phyloP scores from a whole-genome alignment of 1,140 invertebrate species.

The Choristoneura fumiferana region DNA sequence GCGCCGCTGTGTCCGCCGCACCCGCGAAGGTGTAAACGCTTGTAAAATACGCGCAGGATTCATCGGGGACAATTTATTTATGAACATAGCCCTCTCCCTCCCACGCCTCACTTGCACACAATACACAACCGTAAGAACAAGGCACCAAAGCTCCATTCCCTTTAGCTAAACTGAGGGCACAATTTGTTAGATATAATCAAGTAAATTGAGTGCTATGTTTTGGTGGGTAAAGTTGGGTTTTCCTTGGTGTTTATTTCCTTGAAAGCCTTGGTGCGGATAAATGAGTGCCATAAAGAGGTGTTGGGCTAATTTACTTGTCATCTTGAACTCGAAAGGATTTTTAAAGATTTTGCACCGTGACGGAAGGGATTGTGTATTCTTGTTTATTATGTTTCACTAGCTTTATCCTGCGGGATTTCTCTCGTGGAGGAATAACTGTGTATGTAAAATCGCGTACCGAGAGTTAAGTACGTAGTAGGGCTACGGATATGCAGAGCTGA shows the following conservation, averaged over 20 bases:
- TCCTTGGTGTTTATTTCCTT: too few relatives aligned
- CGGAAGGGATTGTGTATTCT: conserved; percentile 5
- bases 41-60: conserved; percentile 17
- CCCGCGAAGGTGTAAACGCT: conserved; percentile 13
- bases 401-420: too few relatives aligned
- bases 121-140: not conserved
- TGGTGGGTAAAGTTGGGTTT: too few relatives aligned
- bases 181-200: too few relatives aligned
- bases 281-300: conserved; percentile 16
- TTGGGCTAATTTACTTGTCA: conserved; percentile 17
- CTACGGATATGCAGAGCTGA: too few relatives aligned
- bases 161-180: not conserved
- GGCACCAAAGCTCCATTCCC: not conserved
- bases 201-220: too few relatives aligned
- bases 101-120: not conserved
- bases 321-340: not conserved
- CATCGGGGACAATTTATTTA: conserved; percentile 13
- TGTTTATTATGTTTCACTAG: conserved; percentile 9
- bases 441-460: too few relatives aligned
- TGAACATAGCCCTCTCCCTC: conserved; percentile 5
- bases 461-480: too few relatives aligned
- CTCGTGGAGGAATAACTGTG: too few relatives aligned
- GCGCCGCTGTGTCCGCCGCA: not conserved
- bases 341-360: conserved; percentile 16
- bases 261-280: conserved; percentile 8